These are phyloP conservation scores for Zophobas morio DNA, from an alignment of 1,140 invertebrate genomes.

Conservation along the genomic window DNA sequence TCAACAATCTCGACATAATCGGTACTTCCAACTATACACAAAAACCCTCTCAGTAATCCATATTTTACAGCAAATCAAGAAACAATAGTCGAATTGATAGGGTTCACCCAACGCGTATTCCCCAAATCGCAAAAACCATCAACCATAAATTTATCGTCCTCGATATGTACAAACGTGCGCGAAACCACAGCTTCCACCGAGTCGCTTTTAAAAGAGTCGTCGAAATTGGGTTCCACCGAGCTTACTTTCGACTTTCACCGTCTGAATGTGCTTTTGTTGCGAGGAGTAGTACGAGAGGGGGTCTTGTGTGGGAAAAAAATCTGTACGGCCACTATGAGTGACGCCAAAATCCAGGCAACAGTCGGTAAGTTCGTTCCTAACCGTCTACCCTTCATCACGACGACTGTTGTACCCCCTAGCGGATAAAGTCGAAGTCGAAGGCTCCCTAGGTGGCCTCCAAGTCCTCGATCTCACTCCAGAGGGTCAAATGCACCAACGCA, in stretches of 20 bases:
- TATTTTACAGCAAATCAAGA: slow-evolving; percentile 88
- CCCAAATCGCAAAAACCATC: slow-evolving; percentile 68
- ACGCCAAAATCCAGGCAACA: slow-evolving; percentile 91
- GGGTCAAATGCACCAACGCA: slow-evolving; percentile 85
- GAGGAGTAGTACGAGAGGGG: slow-evolving; percentile 83
- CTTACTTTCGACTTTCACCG: slow-evolving; percentile 94
- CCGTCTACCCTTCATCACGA: neutral
- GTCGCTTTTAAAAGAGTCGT: slow-evolving; percentile 60
- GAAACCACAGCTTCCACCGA: slow-evolving; percentile 52
- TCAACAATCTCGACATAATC: slow-evolving; percentile 95
- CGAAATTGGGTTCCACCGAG: slow-evolving; percentile 73
- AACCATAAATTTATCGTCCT: slow-evolving; percentile 62
- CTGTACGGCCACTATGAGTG: slow-evolving; percentile 92
- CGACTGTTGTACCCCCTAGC: slow-evolving; percentile 61
- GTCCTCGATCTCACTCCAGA: slow-evolving; percentile 91
- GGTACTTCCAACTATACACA: slow-evolving; percentile 68
- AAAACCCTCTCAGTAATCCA: neutral
- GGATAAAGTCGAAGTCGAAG: slow-evolving; percentile 78
- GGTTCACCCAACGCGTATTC: slow-evolving; percentile 85
- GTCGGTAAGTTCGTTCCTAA: slow-evolving; percentile 71
- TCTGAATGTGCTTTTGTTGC: slow-evolving; percentile 88
- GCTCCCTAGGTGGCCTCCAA: slow-evolving; percentile 92
- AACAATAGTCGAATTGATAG: slow-evolving; percentile 92
- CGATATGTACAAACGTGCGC: slow-evolving; percentile 48
- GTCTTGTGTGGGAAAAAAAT: slow-evolving; percentile 87